Evolutionary conservation across 53 echinoderm and acorn worm species (phyloP), one percentile per base, ranked within the genome.

Genomic region (Hippasteria phrygiana): DNA sequence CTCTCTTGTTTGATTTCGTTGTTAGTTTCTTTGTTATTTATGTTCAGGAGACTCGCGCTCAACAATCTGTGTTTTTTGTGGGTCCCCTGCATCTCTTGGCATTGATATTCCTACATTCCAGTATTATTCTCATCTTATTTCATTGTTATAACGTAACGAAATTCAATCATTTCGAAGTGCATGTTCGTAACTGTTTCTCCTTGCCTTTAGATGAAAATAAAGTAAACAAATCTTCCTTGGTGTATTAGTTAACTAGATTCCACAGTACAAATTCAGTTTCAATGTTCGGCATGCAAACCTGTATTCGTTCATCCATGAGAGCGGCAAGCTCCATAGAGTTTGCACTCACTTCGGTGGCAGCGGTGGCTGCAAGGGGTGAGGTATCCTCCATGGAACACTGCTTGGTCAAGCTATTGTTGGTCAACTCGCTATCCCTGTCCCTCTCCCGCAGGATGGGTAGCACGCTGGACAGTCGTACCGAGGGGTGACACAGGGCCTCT

Each of bases 401-500:
- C 36, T 92, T 92, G 65, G 90, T 80, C n/a, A 92, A 42, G 54
- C 27, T 39, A 37, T 31, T 39, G 64, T n/a, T 26, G 74, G 48
- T n/a, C 41, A 18, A 47, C 31, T 55, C 73, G 20, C 56, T 71
- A 56, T 91, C 93, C 20, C 89, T 81, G 28, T 91, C 89, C 29
- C 86, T 64, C 24, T 90, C 93, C 80, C 92, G 85, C 20, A 93
- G 89, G 88, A 97, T 95, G 16, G 97, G 97, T 62, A 97, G 59
- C 33, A 97, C 94, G 55, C 92, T 94, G 89, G 97, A 95, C 71
- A 97, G 91, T 32, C 92, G 93, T 56, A 97, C 94, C 18, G 95
- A 95, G 2, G 97, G 89, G 79, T 97, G 92, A 70, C 97, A 97
- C 31, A 95, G 90, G 36, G 97, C 95, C 56, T 95, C 97, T 27